These are phyloP conservation scores for mouse (Mus musculus) DNA, from an alignment of 2,113 vertebrate genomes.

Conservation along the genomic window GRCm39 chr4:41478001-41478500, in stretches of 20 bases:
- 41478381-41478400: neutral
- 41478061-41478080: neutral
- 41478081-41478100: constrained; percentile 17
- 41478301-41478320: neutral
- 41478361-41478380: neutral
- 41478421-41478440: neutral
- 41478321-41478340: neutral
- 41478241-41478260: neutral
- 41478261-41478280: neutral
- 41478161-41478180: neutral
- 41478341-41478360: neutral
- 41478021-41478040: neutral
- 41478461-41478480: neutral
- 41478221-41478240: neutral
- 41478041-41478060: constrained; percentile 23
- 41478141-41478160: neutral
- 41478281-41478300: neutral
- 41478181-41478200: neutral
- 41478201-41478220: neutral
- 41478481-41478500: neutral
- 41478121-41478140: neutral
- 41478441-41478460: neutral
- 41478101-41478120: neutral
- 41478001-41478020: neutral
- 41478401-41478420: neutral